phyloP scores from a whole-genome alignment of 2,797 vertebrate genomes.

The Paedocypris micromegethes region DNA sequence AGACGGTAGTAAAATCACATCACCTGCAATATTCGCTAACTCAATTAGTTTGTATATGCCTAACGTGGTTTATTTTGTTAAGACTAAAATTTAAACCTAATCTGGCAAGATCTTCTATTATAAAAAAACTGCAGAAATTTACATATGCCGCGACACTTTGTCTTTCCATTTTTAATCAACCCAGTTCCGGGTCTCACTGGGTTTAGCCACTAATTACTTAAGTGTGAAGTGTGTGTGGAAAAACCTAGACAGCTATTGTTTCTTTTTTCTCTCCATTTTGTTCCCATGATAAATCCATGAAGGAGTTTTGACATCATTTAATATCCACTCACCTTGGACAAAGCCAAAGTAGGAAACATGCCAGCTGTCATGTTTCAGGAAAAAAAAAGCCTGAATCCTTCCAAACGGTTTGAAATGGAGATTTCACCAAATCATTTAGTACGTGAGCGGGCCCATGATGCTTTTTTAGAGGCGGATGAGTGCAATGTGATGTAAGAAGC shows the following conservation, averaged over 20 bases:
- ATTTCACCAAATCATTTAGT: slow-evolving; percentile 26
- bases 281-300: background rate
- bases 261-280: background rate
- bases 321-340: slow-evolving; percentile 13
- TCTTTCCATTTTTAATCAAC: background rate
- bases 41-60: background rate
- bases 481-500: slow-evolving; percentile 17
- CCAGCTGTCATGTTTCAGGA: slow-evolving; percentile 17
- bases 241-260: background rate
- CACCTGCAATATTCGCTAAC: background rate
- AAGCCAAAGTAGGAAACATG: background rate
- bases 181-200: background rate
- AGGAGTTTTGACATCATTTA: slow-evolving; percentile 15
- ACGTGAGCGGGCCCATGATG: slow-evolving; percentile 1
- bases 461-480: background rate
- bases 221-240: slow-evolving; percentile 11
- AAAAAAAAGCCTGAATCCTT: slow-evolving; percentile 23
- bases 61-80: too few species aligned
- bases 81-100: too few species aligned
- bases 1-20: background rate
- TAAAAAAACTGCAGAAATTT: too few species aligned
- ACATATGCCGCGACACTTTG: too few species aligned
- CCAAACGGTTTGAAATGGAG: slow-evolving; percentile 21
- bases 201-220: slow-evolving; percentile 1
- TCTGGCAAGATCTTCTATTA: background rate